These are phyloP conservation scores for Rhinogobius similis DNA, from an alignment of 2,113 vertebrate genomes.

Conservation along the genomic window DNA sequence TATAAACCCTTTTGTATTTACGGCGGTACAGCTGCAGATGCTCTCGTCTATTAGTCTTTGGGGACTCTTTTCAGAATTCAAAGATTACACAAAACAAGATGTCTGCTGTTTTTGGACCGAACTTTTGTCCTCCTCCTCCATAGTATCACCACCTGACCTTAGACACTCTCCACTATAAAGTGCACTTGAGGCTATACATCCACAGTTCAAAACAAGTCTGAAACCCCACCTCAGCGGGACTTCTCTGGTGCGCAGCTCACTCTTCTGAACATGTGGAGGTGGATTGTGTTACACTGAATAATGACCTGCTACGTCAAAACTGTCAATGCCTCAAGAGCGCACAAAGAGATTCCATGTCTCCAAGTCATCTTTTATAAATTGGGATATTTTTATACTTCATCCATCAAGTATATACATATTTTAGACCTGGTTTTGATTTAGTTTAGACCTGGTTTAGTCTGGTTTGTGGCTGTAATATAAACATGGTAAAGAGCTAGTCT, in stretches of 20 bases:
- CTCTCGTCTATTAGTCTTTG: not conserved
- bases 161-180: constrained; percentile 1
- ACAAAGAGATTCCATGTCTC: constrained; percentile 36
- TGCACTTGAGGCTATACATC: constrained; percentile 25
- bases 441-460: no score
- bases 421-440: not conserved
- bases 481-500: not conserved
- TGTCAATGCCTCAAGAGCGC: constrained; percentile 46
- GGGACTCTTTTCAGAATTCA: not conserved
- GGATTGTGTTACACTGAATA: constrained; percentile 66
- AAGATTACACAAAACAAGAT: not conserved
- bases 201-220: constrained; percentile 21
- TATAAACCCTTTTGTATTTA: no score
- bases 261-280: not conserved
- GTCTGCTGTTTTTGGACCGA: not conserved
- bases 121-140: not conserved
- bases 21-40: no score
- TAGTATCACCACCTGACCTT: not conserved
- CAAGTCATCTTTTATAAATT: constrained; percentile 59
- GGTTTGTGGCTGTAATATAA: no score
- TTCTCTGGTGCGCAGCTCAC: constrained; percentile 46
- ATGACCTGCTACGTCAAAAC: constrained; percentile 56
- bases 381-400: constrained; percentile 22
- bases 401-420: not conserved
- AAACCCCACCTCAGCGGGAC: constrained; percentile 45